Evolutionary conservation across 2,797 vertebrate genomes (phyloP).

Genomic region (Microhierax caerulescens): DNA sequence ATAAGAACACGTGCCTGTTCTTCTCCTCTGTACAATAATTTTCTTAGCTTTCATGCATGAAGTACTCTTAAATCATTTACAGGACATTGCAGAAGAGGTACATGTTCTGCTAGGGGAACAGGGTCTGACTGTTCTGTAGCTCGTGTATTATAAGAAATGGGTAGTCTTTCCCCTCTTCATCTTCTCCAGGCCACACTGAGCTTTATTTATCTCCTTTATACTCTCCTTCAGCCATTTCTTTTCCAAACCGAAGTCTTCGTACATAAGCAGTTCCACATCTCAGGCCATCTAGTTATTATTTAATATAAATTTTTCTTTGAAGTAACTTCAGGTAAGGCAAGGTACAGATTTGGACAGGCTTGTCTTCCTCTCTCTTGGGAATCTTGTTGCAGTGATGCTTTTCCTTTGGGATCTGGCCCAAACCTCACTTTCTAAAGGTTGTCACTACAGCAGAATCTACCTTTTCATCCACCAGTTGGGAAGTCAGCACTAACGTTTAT

Average conservation of each 20-base stretch:
- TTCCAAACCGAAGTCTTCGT: neutral
- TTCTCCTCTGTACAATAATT: neutral
- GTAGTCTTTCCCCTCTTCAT: neutral
- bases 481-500: neutral
- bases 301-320: neutral
- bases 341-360: neutral
- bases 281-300: neutral
- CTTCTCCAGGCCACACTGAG: neutral
- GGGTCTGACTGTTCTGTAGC: neutral
- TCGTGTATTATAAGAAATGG: fast-evolving
- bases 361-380: neutral
- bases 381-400: neutral
- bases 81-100: neutral
- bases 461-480: neutral
- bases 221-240: neutral
- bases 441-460: neutral
- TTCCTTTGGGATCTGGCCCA: neutral
- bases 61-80: neutral
- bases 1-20: neutral
- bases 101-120: neutral
- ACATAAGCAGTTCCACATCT: neutral
- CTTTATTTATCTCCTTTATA: neutral
- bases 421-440: neutral
- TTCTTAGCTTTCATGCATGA: neutral
- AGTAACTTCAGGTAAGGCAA: neutral